These are phyloP conservation scores for Laodelphax striatellus DNA, from an alignment of 1,140 invertebrate genomes.

Conservation along the genomic window DNA sequence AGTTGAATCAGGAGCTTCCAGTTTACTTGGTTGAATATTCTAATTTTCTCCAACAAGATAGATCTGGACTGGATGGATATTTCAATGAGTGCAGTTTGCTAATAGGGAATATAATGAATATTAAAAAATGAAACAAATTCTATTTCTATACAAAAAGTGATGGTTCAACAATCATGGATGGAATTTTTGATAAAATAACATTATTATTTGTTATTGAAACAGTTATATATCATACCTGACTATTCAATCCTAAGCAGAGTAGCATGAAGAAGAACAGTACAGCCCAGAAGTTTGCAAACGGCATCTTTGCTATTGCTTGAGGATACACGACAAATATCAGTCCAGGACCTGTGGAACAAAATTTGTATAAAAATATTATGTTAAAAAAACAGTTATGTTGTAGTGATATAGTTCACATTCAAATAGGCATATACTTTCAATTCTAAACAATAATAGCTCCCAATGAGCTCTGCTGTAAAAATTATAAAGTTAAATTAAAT, in stretches of 20 bases:
- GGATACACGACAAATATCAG: conserved; percentile 83
- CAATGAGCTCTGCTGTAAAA: neutral
- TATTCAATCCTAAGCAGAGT: conserved; percentile 78
- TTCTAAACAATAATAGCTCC: neutral
- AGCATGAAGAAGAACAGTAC: conserved; percentile 86
- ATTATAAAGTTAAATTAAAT: neutral
- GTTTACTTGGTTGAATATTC: no score
- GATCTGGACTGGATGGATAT: no score
- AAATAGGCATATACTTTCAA: neutral
- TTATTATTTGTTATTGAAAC: no score
- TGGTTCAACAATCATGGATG: no score
- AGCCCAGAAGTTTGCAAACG: conserved; percentile 71
- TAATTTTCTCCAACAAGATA: no score
- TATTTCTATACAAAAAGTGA: no score
- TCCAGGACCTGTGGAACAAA: conserved; percentile 52
- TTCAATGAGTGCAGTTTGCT: no score
- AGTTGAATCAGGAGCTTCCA: no score
- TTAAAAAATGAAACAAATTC: no score
- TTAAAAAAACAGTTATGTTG: no score
- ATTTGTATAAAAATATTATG: neutral
- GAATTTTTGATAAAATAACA: no score
- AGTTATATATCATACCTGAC: conserved; percentile 63
- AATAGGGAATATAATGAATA: no score
- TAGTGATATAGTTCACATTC: neutral
- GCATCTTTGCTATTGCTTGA: conserved; percentile 81